Percentiles rank a stretch among this genome's conserved stretches.
Evolutionary conservation across 2,888 invertebrate genomes (phyloP).

Genomic region (Eupithecia dodoneata): DNA sequence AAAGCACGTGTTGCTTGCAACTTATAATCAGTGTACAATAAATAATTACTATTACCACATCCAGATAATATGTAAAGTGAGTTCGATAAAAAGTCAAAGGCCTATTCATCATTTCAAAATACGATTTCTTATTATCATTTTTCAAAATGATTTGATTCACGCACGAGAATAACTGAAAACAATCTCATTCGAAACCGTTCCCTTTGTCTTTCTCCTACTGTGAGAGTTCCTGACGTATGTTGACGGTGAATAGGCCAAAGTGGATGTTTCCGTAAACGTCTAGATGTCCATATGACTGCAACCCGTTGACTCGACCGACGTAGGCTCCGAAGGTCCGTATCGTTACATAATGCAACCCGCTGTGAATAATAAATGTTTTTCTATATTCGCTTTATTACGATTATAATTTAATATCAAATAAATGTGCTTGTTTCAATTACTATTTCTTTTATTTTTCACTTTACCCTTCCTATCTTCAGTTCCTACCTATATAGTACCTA

Average conservation of each 20-base stretch:
- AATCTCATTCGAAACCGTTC: neutral
- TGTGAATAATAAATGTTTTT: slow-evolving; percentile 47
- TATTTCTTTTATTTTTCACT: slow-evolving; percentile 43
- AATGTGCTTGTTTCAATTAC: slow-evolving; percentile 69
- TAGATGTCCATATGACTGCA: slow-evolving; percentile 21
- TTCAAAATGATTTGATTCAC: neutral
- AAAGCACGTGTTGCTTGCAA: neutral
- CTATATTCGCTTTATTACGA: slow-evolving; percentile 65
- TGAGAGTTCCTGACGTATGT: slow-evolving; percentile 4
- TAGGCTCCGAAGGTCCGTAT: neutral
- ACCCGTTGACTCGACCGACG: slow-evolving; percentile 30
- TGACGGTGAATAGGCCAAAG: slow-evolving; percentile 18
- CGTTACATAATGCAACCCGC: neutral
- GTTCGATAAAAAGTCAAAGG: neutral
- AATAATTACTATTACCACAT: neutral
- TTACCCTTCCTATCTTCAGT: neutral
- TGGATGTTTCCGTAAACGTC: slow-evolving; percentile 6
- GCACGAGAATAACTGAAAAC: neutral
- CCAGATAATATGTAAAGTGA: neutral
- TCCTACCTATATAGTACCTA: neutral
- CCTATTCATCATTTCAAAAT: neutral
- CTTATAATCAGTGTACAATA: neutral
- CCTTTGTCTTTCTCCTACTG: neutral
- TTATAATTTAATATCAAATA: slow-evolving; percentile 62
- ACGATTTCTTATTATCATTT: neutral